Percentiles rank a stretch among this genome's conserved stretches.
Evolutionary conservation across 1,140 invertebrate genomes (phyloP).

Genomic region (Maniola jurtina): DNA sequence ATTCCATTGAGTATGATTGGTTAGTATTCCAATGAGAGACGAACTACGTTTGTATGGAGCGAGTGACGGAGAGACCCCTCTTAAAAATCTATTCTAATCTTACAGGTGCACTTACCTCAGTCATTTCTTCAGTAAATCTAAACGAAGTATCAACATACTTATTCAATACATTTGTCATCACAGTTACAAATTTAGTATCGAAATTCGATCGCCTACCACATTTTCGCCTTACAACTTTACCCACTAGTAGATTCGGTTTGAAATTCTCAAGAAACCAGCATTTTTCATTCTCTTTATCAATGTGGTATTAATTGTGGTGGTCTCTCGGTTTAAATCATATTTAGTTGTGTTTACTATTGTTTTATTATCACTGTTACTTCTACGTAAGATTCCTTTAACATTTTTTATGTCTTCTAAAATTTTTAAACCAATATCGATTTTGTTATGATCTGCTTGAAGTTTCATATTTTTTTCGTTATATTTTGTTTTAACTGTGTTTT

Average conservation of each 20-base stretch:
- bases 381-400: constrained; percentile 5
- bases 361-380: not conserved
- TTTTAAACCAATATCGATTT: not conserved
- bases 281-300: not conserved
- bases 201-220: constrained; percentile 33
- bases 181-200: constrained; percentile 36
- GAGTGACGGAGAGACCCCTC: too few relatives aligned
- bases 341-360: not conserved
- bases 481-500: not conserved
- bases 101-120: constrained; percentile 40
- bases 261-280: constrained; percentile 31
- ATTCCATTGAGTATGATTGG: too few relatives aligned
- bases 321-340: not conserved
- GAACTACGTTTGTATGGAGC: too few relatives aligned
- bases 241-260: constrained; percentile 13
- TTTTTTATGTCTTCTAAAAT: constrained; percentile 6
- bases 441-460: too few relatives aligned
- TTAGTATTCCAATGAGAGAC: too few relatives aligned
- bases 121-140: constrained; percentile 49
- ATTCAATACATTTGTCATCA: constrained; percentile 49
- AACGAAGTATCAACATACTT: constrained; percentile 38
- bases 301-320: too few relatives aligned
- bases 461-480: not conserved
- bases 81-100: too few relatives aligned
- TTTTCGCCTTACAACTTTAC: constrained; percentile 23